Evolutionary conservation across 30 jellyfish, hydroid and myxozoan genomes (phyloP).

Genomic region (Aurelia aurita): DNA sequence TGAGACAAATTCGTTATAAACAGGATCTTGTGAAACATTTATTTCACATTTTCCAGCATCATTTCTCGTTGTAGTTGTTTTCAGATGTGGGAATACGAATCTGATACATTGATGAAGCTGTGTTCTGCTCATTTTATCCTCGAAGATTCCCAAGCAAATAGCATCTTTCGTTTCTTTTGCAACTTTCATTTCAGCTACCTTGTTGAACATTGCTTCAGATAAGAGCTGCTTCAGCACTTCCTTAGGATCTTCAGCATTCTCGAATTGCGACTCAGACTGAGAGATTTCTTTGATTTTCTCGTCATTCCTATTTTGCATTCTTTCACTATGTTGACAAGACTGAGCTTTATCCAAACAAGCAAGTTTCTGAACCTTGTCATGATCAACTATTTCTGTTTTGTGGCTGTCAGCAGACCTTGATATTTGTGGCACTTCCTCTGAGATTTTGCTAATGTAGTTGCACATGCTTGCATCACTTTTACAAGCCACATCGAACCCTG

Average conservation of each 20-base stretch:
- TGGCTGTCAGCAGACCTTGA: too few relatives aligned
- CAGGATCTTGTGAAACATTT: conserved; percentile 2
- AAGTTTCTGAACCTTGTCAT: too few relatives aligned
- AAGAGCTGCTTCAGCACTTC: neutral
- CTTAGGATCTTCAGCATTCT: neutral
- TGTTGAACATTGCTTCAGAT: neutral
- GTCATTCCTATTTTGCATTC: too few relatives aligned
- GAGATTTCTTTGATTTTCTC: too few relatives aligned
- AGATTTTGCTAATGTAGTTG: too few relatives aligned
- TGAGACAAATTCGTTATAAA: conserved; percentile 14
- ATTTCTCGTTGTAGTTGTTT: conserved; percentile 12
- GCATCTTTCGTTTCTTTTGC: neutral
- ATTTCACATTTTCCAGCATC: conserved; percentile 22
- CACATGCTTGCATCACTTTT: neutral
- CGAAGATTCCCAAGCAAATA: conserved; percentile 15
- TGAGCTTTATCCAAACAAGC: too few relatives aligned
- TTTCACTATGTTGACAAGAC: too few relatives aligned
- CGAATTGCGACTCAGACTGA: too few relatives aligned
- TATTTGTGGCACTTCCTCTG: too few relatives aligned
- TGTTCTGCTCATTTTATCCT: conserved; percentile 29
- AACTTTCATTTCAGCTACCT: neutral
- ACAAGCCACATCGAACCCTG: neutral
- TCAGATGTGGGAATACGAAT: conserved; percentile 61
- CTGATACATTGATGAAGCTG: conserved; percentile 66
- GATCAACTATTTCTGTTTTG: too few relatives aligned